phyloP scores from a whole-genome alignment of 1,140 invertebrate species.

The Drosophila parabipectinata region DNA sequence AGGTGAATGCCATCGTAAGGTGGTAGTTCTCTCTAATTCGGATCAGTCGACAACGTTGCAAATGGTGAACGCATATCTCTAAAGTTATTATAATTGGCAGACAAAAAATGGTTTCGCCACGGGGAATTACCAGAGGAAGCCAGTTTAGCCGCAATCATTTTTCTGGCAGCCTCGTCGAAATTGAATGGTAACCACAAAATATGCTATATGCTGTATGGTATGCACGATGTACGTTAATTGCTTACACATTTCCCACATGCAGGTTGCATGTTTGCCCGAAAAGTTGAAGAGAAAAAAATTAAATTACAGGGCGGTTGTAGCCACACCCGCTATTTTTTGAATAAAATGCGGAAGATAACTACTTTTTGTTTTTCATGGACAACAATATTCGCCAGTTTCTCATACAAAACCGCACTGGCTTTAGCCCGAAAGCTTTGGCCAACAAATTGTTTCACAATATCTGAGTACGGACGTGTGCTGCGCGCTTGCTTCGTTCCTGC shows the following conservation, averaged over 20 bases:
- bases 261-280: conserved; percentile 21
- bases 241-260: conserved; percentile 39
- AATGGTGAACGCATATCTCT: conserved; percentile 64
- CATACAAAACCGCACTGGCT: not conserved
- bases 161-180: conserved; percentile 47
- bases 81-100: conserved; percentile 51
- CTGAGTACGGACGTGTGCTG: not conserved
- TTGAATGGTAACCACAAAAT: conserved; percentile 48
- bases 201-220: not conserved
- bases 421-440: not conserved
- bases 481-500: not conserved
- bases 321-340: conserved; percentile 52
- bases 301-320: conserved; percentile 57
- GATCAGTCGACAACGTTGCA: conserved; percentile 38
- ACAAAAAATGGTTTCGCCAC: conserved; percentile 30
- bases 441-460: conserved; percentile 33
- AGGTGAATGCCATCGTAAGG: too few relatives aligned
- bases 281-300: conserved; percentile 44
- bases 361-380: not conserved
- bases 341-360: conserved; percentile 57
- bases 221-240: conserved; percentile 36
- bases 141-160: conserved; percentile 15
- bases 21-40: too few relatives aligned
- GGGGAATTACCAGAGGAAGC: not conserved
- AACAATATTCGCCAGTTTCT: not conserved